Conservation (phyloP, 2,797 vertebrate species). For the Uromys caudimaculatus region DNA sequence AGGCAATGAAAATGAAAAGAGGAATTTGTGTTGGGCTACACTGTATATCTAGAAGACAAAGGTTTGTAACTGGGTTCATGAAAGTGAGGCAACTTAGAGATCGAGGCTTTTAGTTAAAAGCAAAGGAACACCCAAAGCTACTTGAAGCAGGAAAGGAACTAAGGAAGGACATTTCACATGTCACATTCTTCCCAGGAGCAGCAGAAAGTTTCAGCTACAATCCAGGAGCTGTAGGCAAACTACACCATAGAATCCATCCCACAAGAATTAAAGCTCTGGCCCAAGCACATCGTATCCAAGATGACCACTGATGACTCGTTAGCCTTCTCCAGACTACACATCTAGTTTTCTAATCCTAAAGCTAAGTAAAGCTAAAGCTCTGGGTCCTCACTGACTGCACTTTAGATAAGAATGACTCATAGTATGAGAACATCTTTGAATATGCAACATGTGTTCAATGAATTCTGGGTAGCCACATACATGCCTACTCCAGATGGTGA, state of each 20-base stretch:
- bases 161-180: not conserved
- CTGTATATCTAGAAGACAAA: not conserved
- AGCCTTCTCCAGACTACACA: not conserved
- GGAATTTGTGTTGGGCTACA: not conserved
- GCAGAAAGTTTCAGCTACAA: not conserved
- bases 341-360: not conserved
- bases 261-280: not conserved
- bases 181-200: not conserved
- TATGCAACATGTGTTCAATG: not conserved
- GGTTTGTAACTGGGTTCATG: conserved; percentile 3
- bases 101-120: not conserved
- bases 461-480: not conserved
- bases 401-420: not conserved
- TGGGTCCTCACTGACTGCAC: not conserved
- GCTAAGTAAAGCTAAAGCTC: not conserved
- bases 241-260: not conserved
- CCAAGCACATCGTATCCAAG: not conserved
- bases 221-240: not conserved
- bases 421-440: not conserved
- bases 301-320: not conserved
- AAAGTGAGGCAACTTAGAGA: not conserved
- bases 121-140: not conserved
- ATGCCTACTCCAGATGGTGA: not conserved
- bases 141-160: not conserved
- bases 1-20: not conserved